These are phyloP conservation scores for Rhombomys opimus DNA, from an alignment of 2,113 vertebrate species.

Conservation along the genomic window DNA sequence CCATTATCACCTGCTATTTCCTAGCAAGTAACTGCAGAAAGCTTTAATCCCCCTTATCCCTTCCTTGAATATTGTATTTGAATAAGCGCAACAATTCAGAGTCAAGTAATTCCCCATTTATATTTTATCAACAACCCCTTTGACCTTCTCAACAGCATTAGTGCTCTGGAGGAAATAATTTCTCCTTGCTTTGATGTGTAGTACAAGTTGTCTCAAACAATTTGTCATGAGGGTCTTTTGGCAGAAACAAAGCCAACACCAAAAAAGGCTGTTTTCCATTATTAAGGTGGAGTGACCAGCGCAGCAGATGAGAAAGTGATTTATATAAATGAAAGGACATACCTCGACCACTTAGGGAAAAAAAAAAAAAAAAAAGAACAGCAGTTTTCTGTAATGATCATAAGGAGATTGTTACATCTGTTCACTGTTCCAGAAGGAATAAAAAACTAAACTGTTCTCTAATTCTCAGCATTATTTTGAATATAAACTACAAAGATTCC, in stretches of 20 bases:
- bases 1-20: constrained; percentile 39
- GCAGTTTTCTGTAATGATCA: not conserved
- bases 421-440: not conserved
- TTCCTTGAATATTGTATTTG: constrained; percentile 45
- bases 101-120: not conserved
- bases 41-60: not conserved
- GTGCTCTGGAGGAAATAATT: constrained; percentile 51
- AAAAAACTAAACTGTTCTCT: not conserved
- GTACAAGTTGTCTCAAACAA: constrained; percentile 54
- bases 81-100: constrained; percentile 39
- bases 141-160: constrained; percentile 43
- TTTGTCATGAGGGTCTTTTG: constrained; percentile 49
- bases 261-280: constrained; percentile 43
- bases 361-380: not conserved
- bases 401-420: not conserved
- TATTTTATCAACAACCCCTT: constrained; percentile 22
- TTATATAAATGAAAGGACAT: constrained; percentile 51
- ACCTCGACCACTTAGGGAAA: not conserved
- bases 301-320: constrained; percentile 51
- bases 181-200: constrained; percentile 49
- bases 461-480: not conserved
- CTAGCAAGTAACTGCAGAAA: constrained; percentile 21
- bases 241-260: not conserved
- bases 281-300: not conserved
- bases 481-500: not conserved